phyloP scores from a whole-genome alignment of 2,888 invertebrate genomes.

The Drosophila ustulata region DNA sequence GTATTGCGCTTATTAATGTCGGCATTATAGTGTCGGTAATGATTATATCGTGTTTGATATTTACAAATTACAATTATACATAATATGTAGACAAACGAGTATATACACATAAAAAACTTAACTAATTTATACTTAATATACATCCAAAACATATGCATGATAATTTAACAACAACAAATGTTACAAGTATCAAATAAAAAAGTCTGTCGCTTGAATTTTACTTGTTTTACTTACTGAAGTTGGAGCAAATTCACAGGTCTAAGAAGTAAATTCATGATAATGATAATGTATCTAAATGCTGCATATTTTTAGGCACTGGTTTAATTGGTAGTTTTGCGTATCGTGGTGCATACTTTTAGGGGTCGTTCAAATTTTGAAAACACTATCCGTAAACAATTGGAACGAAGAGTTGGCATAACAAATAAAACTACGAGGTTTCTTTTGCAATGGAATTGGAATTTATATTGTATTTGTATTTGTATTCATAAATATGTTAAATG shows the following conservation, averaged over 20 bases:
- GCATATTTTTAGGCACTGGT: background rate
- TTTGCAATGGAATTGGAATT: constrained; percentile 74
- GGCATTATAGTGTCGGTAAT: constrained; percentile 58
- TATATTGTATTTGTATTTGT: constrained; percentile 66
- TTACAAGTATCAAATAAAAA: constrained; percentile 71
- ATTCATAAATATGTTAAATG: constrained; percentile 49
- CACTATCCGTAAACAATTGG: too few relatives aligned
- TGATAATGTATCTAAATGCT: background rate
- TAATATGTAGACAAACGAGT: constrained; percentile 35
- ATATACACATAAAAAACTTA: constrained; percentile 62
- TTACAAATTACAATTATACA: constrained; percentile 61
- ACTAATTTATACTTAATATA: constrained; percentile 73
- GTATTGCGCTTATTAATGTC: constrained; percentile 68
- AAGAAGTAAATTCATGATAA: too few relatives aligned
- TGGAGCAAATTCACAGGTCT: too few relatives aligned
- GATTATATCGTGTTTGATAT: constrained; percentile 73
- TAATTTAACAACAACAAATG: constrained; percentile 56
- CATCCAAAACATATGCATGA: constrained; percentile 45
- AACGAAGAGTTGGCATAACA: background rate
- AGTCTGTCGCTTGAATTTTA: constrained; percentile 65
- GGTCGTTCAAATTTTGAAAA: background rate
- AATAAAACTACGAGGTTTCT: constrained; percentile 8
- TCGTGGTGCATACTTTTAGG: background rate
- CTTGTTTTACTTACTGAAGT: constrained; percentile 5
- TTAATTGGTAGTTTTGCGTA: background rate